phyloP scores from a whole-genome alignment of 2,888 invertebrate species.

The Eristalis pertinax region DNA sequence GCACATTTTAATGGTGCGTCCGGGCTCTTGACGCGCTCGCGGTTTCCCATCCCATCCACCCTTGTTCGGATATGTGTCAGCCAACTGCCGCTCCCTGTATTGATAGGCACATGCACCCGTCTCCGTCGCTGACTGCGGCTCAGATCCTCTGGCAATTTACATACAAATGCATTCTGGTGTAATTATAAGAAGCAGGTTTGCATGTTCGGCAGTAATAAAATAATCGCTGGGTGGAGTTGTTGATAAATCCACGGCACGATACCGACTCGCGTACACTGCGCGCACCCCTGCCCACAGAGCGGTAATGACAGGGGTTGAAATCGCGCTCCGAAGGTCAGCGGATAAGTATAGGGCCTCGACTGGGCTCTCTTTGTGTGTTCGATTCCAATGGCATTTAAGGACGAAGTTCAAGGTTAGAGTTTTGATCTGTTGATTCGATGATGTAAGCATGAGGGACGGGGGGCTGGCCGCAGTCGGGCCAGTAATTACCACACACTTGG shows the following conservation, averaged over 20 bases:
- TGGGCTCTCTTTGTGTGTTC: constrained; percentile 30
- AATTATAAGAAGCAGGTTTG: constrained; percentile 68
- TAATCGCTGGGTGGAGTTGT: constrained; percentile 69
- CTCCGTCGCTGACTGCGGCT: constrained; percentile 11
- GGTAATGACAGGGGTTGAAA: constrained; percentile 44
- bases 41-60: not conserved
- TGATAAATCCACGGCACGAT: constrained; percentile 60
- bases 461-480: not conserved
- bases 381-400: constrained; percentile 40
- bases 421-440: constrained; percentile 57
- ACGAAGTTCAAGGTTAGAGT: constrained; percentile 64
- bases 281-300: not conserved
- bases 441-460: constrained; percentile 15
- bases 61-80: constrained; percentile 41
- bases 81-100: constrained; percentile 60
- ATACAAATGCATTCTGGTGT: constrained; percentile 65
- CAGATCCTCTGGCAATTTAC: constrained; percentile 57
- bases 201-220: constrained; percentile 68
- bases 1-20: constrained; percentile 44
- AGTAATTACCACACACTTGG: not conserved
- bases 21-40: not conserved
- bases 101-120: constrained; percentile 36
- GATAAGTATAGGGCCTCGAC: constrained; percentile 34
- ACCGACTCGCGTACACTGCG: not conserved
- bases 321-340: constrained; percentile 55